Evolutionary conservation across 37 sponge, comb jelly and placozoan species (phyloP), one percentile per base, ranked within the genome.

Genomic region (Agelas oroides): DNA sequence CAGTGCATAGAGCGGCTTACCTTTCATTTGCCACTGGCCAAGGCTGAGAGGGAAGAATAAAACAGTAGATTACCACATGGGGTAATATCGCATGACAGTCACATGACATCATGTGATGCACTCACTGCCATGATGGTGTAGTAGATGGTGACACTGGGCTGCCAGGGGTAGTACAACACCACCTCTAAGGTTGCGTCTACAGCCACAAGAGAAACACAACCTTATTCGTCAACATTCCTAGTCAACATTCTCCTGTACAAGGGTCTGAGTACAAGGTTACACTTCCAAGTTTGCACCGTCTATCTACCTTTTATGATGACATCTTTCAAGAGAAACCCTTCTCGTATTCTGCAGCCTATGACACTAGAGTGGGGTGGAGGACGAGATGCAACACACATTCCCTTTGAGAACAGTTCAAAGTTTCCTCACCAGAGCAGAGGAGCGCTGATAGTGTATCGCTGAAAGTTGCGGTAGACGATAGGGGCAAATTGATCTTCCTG

Each of bases 281-380:
- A n/a, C n/a, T n/a, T n/a, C n/a, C n/a, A n/a, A n/a, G n/a, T n/a
- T n/a, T n/a, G n/a, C n/a, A n/a, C n/a, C n/a, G n/a, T n/a, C n/a
- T n/a, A n/a, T n/a, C 31, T 59, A 89, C 84, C 91, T 69, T 36
- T 85, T 70, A 90, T 25, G 16, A 2, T 28, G 0, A 85, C 59
- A 56, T 64, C 81, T 31, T 73, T 78, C 25, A 86, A 39, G 12
- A 86, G 65, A 69, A 86, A 93, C 14, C 94, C 94, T 40, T 93
- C 94, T 31, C 94, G 59, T 0, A 93, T 86, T 30, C 84, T 41
- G 40, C 87, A 86, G 20, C 94, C 94, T n/a, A 89, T 34, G 28
- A 93, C 87, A 78, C 94, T 93, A 39, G 39, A 63, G 20, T 35
- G 52, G 33, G 37, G 71, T n/a, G n/a, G n/a, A n/a, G n/a, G n/a